Evolutionary conservation across 2,888 invertebrate species (phyloP).

Genomic region (Torymus texanus): DNA sequence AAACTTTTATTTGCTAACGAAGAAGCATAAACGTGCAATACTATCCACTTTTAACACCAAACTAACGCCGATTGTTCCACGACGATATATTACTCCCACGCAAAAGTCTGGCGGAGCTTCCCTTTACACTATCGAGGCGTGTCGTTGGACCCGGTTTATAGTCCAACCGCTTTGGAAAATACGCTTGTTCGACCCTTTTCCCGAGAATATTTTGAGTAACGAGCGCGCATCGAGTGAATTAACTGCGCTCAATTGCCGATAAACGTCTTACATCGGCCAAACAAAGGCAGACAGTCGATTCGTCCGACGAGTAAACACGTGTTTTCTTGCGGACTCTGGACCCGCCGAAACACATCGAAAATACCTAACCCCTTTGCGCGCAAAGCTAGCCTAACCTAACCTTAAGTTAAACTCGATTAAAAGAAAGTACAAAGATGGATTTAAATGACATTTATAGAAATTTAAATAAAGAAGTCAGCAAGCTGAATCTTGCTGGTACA

Average conservation of each 20-base stretch:
- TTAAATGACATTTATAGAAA: conserved; percentile 5
- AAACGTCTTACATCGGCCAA: conserved; percentile 25
- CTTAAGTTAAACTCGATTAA: background rate
- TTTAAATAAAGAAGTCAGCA: background rate
- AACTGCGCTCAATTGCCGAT: conserved; percentile 17
- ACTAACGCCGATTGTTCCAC: too few species aligned
- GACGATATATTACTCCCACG: too few species aligned
- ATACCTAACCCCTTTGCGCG: too few species aligned
- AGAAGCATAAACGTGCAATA: too few species aligned
- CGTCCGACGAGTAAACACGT: conserved; percentile 44
- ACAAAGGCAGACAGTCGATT: conserved; percentile 26
- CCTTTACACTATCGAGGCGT: too few species aligned
- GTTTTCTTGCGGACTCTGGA: conserved; percentile 45
- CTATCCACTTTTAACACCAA: too few species aligned
- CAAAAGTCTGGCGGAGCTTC: too few species aligned
- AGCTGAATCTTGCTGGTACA: background rate
- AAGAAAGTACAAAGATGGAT: conserved; percentile 25
- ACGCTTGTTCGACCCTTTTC: background rate
- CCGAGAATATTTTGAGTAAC: background rate
- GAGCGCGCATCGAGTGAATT: conserved; percentile 15
- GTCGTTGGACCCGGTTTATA: too few species aligned
- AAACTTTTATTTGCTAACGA: too few species aligned
- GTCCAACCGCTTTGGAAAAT: too few species aligned
- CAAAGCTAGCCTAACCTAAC: conserved; percentile 2
- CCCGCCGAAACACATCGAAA: conserved; percentile 16